phyloP scores from a whole-genome alignment of 2,888 invertebrate species.

The Epinotia nisella region DNA sequence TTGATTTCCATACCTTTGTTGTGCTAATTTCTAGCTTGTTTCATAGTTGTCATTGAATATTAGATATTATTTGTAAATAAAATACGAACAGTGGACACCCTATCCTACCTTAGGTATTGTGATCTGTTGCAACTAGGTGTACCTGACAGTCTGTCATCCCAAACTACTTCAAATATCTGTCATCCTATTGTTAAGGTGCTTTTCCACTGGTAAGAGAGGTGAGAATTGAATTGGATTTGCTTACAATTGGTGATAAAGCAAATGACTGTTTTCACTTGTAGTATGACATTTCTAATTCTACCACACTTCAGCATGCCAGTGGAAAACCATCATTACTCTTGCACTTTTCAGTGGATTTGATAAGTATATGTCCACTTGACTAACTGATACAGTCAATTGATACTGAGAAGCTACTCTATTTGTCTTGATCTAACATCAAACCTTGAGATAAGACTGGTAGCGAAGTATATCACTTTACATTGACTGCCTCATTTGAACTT shows the following conservation, averaged over 20 bases:
- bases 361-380: slow-evolving; percentile 9
- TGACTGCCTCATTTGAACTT: slow-evolving; percentile 10
- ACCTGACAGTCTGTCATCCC: slow-evolving; percentile 12
- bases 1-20: neutral
- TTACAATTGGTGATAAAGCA: neutral
- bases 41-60: neutral
- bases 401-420: neutral
- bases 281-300: neutral
- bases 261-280: neutral
- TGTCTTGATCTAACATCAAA: neutral
- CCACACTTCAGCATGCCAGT: neutral
- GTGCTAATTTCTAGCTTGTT: neutral
- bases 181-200: slow-evolving; percentile 18
- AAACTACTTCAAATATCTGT: slow-evolving; percentile 39
- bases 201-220: neutral
- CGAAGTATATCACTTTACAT: neutral
- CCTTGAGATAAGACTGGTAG: neutral
- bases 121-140: slow-evolving; percentile 27
- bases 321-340: slow-evolving; percentile 14
- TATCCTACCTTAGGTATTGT: slow-evolving; percentile 30
- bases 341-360: slow-evolving; percentile 18
- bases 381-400: slow-evolving; percentile 6
- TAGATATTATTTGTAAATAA: neutral
- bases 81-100: slow-evolving; percentile 34
- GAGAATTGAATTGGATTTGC: neutral